A percentile compares a stretch with the other conserved stretches of the same genome.
Conservation (phyloP, 2,888 invertebrate genomes). For the Melanchra persicariae region DNA sequence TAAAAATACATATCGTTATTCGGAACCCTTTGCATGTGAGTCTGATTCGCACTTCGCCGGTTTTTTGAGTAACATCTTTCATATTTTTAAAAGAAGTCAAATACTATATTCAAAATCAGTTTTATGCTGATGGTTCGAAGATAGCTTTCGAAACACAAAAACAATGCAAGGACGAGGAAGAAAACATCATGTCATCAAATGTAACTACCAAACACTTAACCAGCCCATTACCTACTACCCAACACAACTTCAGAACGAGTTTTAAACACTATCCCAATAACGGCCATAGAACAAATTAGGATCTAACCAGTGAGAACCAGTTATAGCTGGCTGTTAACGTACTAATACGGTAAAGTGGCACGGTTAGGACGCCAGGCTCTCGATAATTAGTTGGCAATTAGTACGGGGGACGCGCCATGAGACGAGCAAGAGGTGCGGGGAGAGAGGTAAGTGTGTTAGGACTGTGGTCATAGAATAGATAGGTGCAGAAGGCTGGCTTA, state of each 20-base stretch:
- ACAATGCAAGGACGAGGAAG: too few species aligned
- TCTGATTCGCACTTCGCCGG: too few species aligned
- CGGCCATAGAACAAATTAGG: constrained; percentile 24
- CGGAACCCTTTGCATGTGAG: too few species aligned
- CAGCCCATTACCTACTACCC: neutral
- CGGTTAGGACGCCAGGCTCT: constrained; percentile 47
- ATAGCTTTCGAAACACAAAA: neutral
- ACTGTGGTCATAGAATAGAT: neutral
- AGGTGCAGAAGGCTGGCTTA: constrained; percentile 2
- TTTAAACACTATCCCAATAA: constrained; percentile 25
- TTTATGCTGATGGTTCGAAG: neutral
- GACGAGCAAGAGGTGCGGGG: constrained; percentile 10
- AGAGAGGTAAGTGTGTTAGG: constrained; percentile 39
- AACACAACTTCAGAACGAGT: constrained; percentile 13
- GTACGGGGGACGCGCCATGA: constrained; percentile 35
- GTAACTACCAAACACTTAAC: constrained; percentile 1
- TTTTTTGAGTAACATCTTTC: too few species aligned
- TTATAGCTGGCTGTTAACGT: constrained; percentile 32
- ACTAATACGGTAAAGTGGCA: constrained; percentile 48
- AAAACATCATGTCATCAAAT: neutral
- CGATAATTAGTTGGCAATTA: constrained; percentile 65
- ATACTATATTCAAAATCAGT: neutral
- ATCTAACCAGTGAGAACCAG: constrained; percentile 22
- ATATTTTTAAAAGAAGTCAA: too few species aligned
- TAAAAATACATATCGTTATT: too few species aligned